Conservation (phyloP, 2,888 invertebrate species). For the Lumbricus terrestris region DNA sequence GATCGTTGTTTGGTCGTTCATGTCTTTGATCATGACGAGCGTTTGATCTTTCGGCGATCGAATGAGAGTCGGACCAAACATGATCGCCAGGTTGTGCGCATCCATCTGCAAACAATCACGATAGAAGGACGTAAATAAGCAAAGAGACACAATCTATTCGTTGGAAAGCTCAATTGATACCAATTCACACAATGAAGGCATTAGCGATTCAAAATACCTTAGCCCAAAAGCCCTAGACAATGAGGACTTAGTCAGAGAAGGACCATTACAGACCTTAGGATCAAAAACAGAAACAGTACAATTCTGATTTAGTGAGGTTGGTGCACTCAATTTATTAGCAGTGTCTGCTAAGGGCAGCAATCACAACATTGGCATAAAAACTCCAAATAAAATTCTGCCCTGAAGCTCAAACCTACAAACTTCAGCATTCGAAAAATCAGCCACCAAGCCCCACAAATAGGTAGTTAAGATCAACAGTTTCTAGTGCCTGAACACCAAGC, state of each 20-base stretch:
- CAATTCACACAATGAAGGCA: neutral
- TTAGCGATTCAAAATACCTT: too few species aligned
- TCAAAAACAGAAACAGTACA: too few species aligned
- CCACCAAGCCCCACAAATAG: neutral
- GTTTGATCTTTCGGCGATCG: conserved; percentile 16
- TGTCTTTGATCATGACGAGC: conserved; percentile 19
- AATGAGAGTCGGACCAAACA: conserved; percentile 25
- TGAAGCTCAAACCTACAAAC: neutral
- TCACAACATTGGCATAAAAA: too few species aligned
- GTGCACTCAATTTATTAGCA: too few species aligned
- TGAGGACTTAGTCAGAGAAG: too few species aligned
- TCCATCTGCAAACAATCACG: conserved; percentile 16
- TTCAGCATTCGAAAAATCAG: neutral
- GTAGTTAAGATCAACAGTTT: neutral
- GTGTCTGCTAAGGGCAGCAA: too few species aligned
- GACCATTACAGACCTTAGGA: too few species aligned
- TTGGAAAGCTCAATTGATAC: neutral
- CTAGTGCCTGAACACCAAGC: neutral
- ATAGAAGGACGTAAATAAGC: neutral
- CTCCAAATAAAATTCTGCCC: neutral
- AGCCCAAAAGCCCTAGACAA: too few species aligned
- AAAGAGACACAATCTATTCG: neutral
- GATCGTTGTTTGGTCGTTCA: conserved; percentile 19
- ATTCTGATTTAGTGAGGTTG: too few species aligned
- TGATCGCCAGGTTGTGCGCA: conserved; percentile 26